Evolutionary conservation across 2,113 vertebrate genomes (phyloP), one percentile per base, ranked within the genome.

Genomic region (Platycercus adscitus): DNA sequence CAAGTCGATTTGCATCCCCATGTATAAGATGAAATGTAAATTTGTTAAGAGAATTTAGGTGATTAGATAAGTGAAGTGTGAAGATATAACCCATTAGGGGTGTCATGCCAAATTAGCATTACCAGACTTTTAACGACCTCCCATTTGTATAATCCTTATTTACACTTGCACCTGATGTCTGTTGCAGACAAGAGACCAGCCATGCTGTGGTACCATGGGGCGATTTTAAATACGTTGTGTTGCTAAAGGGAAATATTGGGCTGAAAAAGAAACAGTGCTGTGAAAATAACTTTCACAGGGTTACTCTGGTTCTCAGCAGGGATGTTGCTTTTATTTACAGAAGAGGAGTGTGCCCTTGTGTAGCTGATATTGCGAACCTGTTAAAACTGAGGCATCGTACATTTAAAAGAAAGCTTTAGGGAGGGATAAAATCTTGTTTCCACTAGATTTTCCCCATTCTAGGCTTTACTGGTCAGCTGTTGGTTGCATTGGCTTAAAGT

Each of bases 91-190:
- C 98, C 96, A 95, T 98, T 97, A 98, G 97, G 97, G 96, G 96
- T 97, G 97, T 98, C 96, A 96, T 92, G 95, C 96, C 98, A 98
- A 98, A 98, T 99, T 98, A 98, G 97, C 98, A 98, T 97, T 97
- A 97, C 98, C 96, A 98, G 97, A 96, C 96, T 98, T 97, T 98
- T 98, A 98, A 98, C 70, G 95, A 98, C 98, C 94, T 96, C 97
- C 97, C 97, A 98, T 98, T 98, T 98, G 98, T 98, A 95, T 95
- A 96, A 97, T 97, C 97, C 96, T 97, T 97, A 97, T 98, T 98
- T 97, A 98, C 97, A 97, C 97, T 96, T 97, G 83, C 96, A 97
- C 97, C 95, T 98, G 96, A 95, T 95, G 84, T 92, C 95, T 95
- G 58, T 82, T 64, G 7, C 49, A 75, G 86, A 81, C 49, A 82